Evolutionary conservation across 1,140 invertebrate genomes (phyloP).

Genomic region (Camponotus pennsylvanicus): DNA sequence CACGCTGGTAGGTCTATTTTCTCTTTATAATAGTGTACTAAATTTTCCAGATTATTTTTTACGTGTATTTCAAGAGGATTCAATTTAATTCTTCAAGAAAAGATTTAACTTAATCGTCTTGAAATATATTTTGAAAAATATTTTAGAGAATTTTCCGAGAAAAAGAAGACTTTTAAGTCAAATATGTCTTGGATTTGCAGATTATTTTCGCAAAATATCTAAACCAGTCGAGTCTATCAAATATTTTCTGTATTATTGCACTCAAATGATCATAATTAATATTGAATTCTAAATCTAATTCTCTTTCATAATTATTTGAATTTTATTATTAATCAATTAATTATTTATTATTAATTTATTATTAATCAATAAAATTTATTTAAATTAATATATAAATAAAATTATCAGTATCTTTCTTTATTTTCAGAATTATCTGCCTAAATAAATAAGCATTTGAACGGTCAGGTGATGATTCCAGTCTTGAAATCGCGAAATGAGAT

Average conservation of each 20-base stretch:
- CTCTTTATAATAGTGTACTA: background rate
- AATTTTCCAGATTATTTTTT: background rate
- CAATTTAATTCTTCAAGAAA: background rate
- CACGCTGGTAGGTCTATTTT: slow-evolving; percentile 89
- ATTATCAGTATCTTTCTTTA: background rate
- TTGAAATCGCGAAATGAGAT: slow-evolving; percentile 12
- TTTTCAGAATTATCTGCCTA: background rate
- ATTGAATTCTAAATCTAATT: background rate
- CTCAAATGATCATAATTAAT: background rate
- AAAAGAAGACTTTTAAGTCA: no score
- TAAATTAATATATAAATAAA: background rate
- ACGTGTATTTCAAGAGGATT: background rate
- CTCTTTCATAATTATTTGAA: slow-evolving; percentile 8
- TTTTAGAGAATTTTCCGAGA: no score
- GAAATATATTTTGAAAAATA: no score
- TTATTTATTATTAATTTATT: background rate
- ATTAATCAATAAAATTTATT: background rate
- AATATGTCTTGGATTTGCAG: background rate
- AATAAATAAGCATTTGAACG: background rate
- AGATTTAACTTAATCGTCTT: no score
- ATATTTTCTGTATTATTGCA: background rate
- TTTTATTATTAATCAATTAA: background rate
- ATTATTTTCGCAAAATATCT: slow-evolving; percentile 13
- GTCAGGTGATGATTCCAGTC: background rate
- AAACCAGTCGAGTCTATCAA: background rate